Evolutionary conservation across 2,113 vertebrate genomes (phyloP), one percentile per base, ranked within the genome.

Genomic region (Lathamus discolor): DNA sequence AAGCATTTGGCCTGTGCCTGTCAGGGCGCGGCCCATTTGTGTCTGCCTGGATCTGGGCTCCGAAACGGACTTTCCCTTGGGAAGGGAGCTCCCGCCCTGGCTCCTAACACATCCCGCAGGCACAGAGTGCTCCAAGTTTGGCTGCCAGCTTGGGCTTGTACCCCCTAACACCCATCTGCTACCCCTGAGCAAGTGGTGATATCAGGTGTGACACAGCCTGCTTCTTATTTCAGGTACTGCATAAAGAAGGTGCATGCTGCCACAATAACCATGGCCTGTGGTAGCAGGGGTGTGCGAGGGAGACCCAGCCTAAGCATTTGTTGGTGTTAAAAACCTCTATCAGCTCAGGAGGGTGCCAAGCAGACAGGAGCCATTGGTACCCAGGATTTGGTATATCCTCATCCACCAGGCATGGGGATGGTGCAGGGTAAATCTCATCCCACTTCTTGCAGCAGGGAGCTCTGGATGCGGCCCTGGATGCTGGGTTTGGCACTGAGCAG

Each of bases 1-100:
- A 48, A 64, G 3, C 0, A 0, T 19, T 55, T 2, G 11, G 17
- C 23, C 17, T n/a, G 1, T 0, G 0, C 1, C 51, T 29, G 6
- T 23, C n/a, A 20, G 39, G 39, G 33, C 25, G 14, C 27, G 4
- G 14, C 11, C 8, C 14, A 2, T 31, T 39, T 16, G 16, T 4
- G 1, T 24, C 7, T 19, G 8, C 1, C 7, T 0, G 2, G 52
- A n/a, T 75, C 18, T 10, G 25, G 18, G 7, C 44, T 68, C 52
- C 1, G 0, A 2, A 54, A 22, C 0, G 1, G 15, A 7, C 5
- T 18, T 70, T 48, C 4, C 12, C 27, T 14, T 18, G 7, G 43
- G 52, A 67, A 57, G 14, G 83, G 52, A 64, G 55, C 59, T 77
- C 19, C 46, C 23, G n/a, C 33, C 20, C 0, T 4, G 22, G 35